A percentile compares a stretch with the other conserved stretches of the same genome.
These are phyloP conservation scores for Sylvilagus floridanus DNA, from an alignment of 2,797 vertebrate species.

Conservation along the genomic window DNA sequence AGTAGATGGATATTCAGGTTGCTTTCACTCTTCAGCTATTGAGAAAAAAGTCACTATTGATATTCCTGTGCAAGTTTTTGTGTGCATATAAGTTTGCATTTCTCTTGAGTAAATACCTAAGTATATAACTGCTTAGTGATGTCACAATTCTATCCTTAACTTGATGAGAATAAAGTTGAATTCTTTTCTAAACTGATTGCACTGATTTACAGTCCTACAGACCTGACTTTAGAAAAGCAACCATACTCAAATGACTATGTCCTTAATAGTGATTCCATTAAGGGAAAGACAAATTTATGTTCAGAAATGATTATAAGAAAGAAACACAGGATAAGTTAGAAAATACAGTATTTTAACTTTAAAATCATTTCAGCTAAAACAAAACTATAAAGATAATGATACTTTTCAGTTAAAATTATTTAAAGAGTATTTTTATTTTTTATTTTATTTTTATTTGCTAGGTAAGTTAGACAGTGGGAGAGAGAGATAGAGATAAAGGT, in stretches of 20 bases:
- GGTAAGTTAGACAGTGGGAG: too few relatives aligned
- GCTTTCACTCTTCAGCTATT: neutral
- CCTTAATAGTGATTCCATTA: neutral
- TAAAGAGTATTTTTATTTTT: neutral
- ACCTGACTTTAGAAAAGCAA: neutral
- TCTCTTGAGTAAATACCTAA: neutral
- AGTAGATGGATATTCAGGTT: neutral
- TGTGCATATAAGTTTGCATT: neutral
- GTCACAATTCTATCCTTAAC: neutral
- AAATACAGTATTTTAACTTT: neutral
- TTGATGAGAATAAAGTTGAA: neutral
- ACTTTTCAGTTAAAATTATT: neutral
- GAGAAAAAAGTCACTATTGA: neutral
- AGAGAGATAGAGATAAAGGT: too few relatives aligned
- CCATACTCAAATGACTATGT: neutral
- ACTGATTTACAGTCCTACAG: neutral
- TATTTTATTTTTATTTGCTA: too few relatives aligned
- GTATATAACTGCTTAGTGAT: neutral
- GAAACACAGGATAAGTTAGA: neutral
- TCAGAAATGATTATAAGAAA: neutral
- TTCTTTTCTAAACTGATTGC: neutral
- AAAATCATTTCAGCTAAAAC: constrained; percentile 12
- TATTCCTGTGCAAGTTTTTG: neutral
- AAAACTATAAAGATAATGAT: neutral
- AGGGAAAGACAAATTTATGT: neutral